Conservation (phyloP, 2,888 invertebrate species). For the Drosophila greeni region DNA sequence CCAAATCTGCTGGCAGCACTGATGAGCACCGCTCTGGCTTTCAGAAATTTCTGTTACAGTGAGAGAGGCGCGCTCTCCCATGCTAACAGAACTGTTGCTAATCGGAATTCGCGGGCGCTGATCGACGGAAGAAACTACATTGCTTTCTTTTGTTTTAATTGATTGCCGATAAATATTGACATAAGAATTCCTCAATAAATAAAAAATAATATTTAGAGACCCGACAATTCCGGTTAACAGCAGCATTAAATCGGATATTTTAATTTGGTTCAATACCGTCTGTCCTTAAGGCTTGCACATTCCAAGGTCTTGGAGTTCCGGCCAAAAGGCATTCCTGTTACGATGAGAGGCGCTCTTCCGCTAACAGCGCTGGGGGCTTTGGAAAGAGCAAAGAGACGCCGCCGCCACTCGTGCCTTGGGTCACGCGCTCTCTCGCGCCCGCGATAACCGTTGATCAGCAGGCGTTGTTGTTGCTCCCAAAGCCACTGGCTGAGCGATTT, state of each 20-base stretch:
- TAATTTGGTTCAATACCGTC: background rate
- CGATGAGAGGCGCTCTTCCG: background rate
- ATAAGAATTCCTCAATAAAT: no score
- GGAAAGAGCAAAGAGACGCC: constrained; percentile 12
- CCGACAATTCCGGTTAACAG: background rate
- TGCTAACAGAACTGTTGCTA: constrained; percentile 2
- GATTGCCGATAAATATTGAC: background rate
- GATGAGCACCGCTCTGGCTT: background rate
- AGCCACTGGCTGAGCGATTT: constrained; percentile 53
- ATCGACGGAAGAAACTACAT: background rate
- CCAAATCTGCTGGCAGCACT: no score
- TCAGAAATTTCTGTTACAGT: constrained; percentile 6
- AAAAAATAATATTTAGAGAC: background rate
- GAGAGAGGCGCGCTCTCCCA: constrained; percentile 7
- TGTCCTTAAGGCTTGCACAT: background rate
- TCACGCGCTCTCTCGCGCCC: constrained; percentile 34
- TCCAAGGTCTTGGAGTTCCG: background rate
- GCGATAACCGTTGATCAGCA: constrained; percentile 33
- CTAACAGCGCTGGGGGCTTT: background rate
- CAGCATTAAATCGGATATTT: background rate
- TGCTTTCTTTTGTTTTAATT: background rate
- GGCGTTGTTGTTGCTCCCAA: constrained; percentile 43
- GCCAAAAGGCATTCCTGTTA: background rate
- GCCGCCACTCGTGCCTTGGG: constrained; percentile 18
- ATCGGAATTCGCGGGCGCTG: constrained; percentile 4